Evolutionary conservation across 2,888 invertebrate species (phyloP).

Genomic region (Masnerella sp.): DNA sequence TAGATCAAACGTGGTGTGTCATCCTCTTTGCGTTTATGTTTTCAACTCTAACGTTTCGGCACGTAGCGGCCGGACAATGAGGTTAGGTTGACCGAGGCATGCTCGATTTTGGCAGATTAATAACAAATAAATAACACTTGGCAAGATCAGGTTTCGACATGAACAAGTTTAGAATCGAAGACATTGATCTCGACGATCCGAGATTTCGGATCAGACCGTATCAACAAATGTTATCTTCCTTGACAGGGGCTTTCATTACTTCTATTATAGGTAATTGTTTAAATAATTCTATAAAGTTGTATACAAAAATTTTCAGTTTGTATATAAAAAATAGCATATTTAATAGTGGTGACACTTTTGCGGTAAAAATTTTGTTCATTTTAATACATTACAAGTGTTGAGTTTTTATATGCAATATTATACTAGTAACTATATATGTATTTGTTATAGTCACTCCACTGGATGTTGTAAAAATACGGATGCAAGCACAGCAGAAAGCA

Average conservation of each 20-base stretch:
- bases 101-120: too few species aligned
- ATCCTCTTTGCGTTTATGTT: too few species aligned
- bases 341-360: too few species aligned
- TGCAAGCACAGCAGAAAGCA: constrained; percentile 95
- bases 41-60: too few species aligned
- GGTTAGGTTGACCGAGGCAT: too few species aligned
- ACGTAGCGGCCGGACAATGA: neutral
- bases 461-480: constrained; percentile 98
- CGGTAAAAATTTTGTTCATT: constrained; percentile 3
- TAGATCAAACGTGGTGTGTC: too few species aligned
- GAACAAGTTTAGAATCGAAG: constrained; percentile 40
- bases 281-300: too few species aligned
- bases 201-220: constrained; percentile 86
- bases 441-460: constrained; percentile 93
- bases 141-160: constrained; percentile 34
- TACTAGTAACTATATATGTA: constrained; percentile 18
- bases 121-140: neutral
- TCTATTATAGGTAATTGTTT: constrained; percentile 86
- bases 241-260: constrained; percentile 92
- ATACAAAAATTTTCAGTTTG: neutral
- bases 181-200: constrained; percentile 82
- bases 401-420: constrained; percentile 6
- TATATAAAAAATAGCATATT: too few species aligned
- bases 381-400: neutral
- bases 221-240: constrained; percentile 92